Evolutionary conservation across 2,113 vertebrate species (phyloP).

Genomic region (Mungos mungo): DNA sequence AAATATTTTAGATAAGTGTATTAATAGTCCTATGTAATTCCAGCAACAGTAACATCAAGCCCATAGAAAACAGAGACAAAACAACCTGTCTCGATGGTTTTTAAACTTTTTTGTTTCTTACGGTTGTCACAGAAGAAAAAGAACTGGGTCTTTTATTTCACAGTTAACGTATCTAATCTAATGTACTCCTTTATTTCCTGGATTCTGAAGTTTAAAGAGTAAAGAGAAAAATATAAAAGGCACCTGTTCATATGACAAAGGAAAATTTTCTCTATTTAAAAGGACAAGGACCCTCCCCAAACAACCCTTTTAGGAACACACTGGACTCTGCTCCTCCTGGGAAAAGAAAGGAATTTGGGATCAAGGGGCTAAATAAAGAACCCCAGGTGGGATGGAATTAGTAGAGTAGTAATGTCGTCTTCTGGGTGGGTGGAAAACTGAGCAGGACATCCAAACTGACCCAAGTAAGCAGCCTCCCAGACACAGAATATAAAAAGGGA

Average conservation of each 20-base stretch:
- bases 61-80: neutral
- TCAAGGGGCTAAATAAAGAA: neutral
- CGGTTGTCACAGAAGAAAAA: neutral
- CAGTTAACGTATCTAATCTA: neutral
- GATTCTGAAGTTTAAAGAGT: slow-evolving; percentile 12
- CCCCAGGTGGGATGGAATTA: neutral
- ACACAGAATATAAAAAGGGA: neutral
- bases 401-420: neutral
- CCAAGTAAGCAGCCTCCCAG: neutral
- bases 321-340: neutral
- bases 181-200: neutral
- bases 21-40: neutral
- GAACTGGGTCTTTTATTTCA: neutral
- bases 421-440: neutral
- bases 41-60: neutral
- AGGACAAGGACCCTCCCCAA: neutral
- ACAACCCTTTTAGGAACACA: neutral
- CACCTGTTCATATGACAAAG: neutral
- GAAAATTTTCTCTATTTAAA: neutral
- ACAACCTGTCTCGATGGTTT: neutral
- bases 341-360: neutral
- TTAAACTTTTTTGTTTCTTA: neutral
- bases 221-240: neutral
- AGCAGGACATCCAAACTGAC: neutral
- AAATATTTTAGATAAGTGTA: neutral